Evolutionary conservation across 92 coral and sea anemone species (phyloP).

Genomic region (Paramuricea clavata): DNA sequence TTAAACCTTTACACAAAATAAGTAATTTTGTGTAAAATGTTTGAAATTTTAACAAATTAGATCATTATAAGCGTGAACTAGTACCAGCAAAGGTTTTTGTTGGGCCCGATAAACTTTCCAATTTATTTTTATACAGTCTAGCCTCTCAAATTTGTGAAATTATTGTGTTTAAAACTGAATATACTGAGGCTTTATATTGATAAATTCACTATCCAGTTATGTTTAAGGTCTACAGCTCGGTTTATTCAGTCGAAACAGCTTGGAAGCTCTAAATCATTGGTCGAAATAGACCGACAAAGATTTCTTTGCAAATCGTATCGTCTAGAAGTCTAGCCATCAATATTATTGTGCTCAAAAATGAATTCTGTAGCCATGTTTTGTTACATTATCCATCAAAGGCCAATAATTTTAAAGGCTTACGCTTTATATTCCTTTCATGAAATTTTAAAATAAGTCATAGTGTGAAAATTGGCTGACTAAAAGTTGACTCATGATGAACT

Average conservation of each 20-base stretch:
- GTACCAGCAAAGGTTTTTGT: background rate
- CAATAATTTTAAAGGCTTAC: background rate
- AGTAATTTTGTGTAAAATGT: background rate
- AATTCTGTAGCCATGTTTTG: background rate
- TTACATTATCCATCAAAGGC: background rate
- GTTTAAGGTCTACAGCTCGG: too few species aligned
- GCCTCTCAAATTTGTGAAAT: too few species aligned
- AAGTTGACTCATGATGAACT: background rate
- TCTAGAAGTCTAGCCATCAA: background rate
- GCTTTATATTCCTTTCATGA: background rate
- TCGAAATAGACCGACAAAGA: too few species aligned
- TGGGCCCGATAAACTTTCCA: background rate
- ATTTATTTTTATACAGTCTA: background rate
- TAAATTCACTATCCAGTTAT: too few species aligned
- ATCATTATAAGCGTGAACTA: background rate
- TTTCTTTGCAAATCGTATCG: too few species aligned
- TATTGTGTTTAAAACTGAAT: too few species aligned
- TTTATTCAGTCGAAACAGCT: too few species aligned
- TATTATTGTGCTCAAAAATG: background rate
- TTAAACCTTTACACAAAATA: background rate
- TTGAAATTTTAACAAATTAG: background rate
- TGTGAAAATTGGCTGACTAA: background rate
- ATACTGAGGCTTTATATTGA: too few species aligned
- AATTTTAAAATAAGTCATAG: background rate
- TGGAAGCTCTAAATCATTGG: too few species aligned